phyloP scores from a whole-genome alignment of 1,140 invertebrate genomes.

The Elysia chlorotica region DNA sequence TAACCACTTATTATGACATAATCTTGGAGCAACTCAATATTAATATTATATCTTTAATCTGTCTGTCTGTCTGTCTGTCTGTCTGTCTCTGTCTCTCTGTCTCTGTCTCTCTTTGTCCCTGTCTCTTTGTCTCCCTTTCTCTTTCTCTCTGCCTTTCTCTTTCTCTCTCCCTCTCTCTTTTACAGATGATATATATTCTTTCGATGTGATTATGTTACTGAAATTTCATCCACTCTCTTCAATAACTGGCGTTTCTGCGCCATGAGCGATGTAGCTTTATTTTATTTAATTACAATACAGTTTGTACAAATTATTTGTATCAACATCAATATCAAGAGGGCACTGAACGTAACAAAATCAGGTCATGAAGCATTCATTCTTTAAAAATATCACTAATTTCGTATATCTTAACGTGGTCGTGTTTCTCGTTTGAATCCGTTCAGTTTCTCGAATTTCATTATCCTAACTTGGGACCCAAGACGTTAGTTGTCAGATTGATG shows the following conservation, averaged over 20 bases:
- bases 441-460: too few species aligned
- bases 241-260: background rate
- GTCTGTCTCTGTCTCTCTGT: background rate
- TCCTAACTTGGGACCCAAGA: too few species aligned
- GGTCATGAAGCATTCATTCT: too few species aligned
- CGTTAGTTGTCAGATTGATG: too few species aligned
- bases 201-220: background rate
- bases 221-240: background rate
- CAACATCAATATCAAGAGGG: background rate
- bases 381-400: too few species aligned
- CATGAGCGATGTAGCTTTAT: background rate
- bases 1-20: too few species aligned
- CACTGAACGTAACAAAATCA: background rate
- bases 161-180: slow-evolving; percentile 18
- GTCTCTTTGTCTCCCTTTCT: background rate
- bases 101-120: background rate
- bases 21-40: too few species aligned
- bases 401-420: too few species aligned
- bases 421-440: too few species aligned
- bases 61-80: background rate
- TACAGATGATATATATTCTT: too few species aligned
- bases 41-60: too few species aligned
- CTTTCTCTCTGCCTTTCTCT: slow-evolving; percentile 3
- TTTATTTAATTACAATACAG: background rate
- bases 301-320: background rate